These are phyloP conservation scores for Tetraneura akinire DNA, from an alignment of 1,140 invertebrate species.

Conservation along the genomic window DNA sequence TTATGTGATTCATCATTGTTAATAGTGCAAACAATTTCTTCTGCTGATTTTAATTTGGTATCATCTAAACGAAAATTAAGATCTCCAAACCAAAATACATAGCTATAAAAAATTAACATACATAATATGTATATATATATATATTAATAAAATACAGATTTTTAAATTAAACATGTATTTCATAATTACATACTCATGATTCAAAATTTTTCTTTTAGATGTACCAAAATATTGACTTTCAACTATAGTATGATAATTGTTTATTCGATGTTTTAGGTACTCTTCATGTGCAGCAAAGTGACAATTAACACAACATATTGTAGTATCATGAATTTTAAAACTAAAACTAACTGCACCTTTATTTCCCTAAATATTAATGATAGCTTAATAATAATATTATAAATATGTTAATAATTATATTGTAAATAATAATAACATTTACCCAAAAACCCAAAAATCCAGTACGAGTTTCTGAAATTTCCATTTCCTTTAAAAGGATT, in stretches of 20 bases:
- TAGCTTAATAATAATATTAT: neutral
- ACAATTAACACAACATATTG: constrained; percentile 82
- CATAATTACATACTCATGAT: constrained; percentile 75
- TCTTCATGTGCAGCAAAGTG: constrained; percentile 88
- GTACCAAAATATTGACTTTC: constrained; percentile 70
- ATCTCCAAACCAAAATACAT: constrained; percentile 94
- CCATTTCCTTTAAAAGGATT: constrained; percentile 76
- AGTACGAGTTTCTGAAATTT: constrained; percentile 81
- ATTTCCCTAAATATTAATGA: constrained; percentile 74
- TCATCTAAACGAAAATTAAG: constrained; percentile 83
- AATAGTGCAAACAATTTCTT: constrained; percentile 70
- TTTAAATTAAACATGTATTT: neutral
- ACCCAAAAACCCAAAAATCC: constrained; percentile 88
- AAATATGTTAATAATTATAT: neutral
- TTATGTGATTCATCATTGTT: constrained; percentile 58
- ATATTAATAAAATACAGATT: neutral
- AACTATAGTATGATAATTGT: constrained; percentile 83
- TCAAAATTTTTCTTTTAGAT: constrained; percentile 72
- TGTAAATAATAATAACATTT: constrained; percentile 55
- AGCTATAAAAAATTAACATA: constrained; percentile 70
- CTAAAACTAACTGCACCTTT: constrained; percentile 90
- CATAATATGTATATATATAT: neutral
- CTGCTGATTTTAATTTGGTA: constrained; percentile 63
- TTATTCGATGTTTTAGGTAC: constrained; percentile 74
- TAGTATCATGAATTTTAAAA: constrained; percentile 82